Percentiles rank a stretch among this genome's conserved stretches.
Evolutionary conservation across 2,888 invertebrate genomes (phyloP).

Genomic region (Andrena bicolor): DNA sequence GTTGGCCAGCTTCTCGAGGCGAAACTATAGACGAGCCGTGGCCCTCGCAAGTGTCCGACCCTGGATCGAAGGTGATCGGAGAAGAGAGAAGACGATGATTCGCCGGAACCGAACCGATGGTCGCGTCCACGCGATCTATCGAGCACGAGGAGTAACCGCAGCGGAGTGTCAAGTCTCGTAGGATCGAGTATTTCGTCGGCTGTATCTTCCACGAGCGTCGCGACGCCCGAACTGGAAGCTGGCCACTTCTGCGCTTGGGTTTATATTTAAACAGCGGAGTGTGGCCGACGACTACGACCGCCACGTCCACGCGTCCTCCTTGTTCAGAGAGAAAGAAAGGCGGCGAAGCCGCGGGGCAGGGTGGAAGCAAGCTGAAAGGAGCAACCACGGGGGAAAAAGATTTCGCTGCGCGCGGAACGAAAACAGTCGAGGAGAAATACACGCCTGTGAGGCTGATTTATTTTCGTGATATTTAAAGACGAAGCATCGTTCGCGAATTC

Average conservation of each 20-base stretch:
- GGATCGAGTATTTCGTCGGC: constrained; percentile 28
- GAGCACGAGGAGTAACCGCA: neutral
- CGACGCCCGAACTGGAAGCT: constrained; percentile 82
- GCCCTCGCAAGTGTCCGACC: neutral
- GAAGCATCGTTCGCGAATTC: constrained; percentile 28
- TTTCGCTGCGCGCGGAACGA: constrained; percentile 32
- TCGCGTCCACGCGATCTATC: neutral
- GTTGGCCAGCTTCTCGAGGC: neutral
- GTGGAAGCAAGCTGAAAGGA: constrained; percentile 4
- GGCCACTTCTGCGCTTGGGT: constrained; percentile 77
- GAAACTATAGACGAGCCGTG: neutral
- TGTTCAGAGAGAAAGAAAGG: constrained; percentile 44
- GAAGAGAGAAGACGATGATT: neutral
- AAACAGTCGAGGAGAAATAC: constrained; percentile 44
- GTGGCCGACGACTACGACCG: constrained; percentile 45
- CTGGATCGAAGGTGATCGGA: neutral
- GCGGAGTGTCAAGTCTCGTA: neutral
- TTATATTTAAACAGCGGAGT: constrained; percentile 83
- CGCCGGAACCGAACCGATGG: neutral
- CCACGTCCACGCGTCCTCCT: constrained; percentile 70
- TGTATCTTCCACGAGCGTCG: constrained; percentile 78
- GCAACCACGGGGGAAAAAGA: constrained; percentile 10
- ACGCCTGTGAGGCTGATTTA: constrained; percentile 50
- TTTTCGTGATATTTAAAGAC: constrained; percentile 39
- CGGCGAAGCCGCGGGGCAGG: neutral